Conservation (phyloP, 2,888 invertebrate species). For the Tanytarsus gracilentus region DNA sequence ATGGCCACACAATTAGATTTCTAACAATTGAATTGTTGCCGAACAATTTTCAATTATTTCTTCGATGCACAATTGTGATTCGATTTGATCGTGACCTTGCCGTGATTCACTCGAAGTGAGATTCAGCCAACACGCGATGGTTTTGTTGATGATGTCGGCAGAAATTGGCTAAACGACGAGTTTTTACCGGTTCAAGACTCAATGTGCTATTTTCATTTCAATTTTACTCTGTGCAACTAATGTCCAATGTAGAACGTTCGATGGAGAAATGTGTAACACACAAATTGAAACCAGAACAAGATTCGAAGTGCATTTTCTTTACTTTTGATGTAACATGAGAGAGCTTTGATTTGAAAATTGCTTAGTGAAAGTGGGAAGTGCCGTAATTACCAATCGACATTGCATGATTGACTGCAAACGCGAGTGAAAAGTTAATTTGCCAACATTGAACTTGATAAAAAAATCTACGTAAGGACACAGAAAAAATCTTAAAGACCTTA, state of each 20-base stretch:
- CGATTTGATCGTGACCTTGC: slow-evolving; percentile 10
- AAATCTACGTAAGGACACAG: too few relatives aligned
- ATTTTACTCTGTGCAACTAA: too few relatives aligned
- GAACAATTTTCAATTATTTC: too few relatives aligned
- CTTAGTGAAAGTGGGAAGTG: slow-evolving; percentile 11
- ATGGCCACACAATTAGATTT: too few relatives aligned
- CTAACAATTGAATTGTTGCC: too few relatives aligned
- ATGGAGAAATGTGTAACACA: background rate
- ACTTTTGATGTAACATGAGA: too few relatives aligned
- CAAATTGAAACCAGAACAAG: background rate
- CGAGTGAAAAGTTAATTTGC: too few relatives aligned
- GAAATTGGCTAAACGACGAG: background rate
- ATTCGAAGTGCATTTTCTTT: too few relatives aligned
- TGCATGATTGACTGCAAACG: too few relatives aligned
- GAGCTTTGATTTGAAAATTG: too few relatives aligned
- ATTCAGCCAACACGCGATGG: background rate
- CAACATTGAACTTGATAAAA: too few relatives aligned
- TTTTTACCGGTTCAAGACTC: slow-evolving; percentile 5
- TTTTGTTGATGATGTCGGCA: background rate
- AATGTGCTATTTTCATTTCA: slow-evolving; percentile 8
- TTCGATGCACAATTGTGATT: background rate
- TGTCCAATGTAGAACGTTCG: slow-evolving; percentile 1
- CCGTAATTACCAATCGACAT: background rate
- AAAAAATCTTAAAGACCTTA: too few relatives aligned
- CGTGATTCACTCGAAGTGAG: background rate